Percentiles rank a stretch among this genome's conserved stretches.
phyloP scores from a whole-genome alignment of 1,140 invertebrate genomes.

The Sinella curviseta region DNA sequence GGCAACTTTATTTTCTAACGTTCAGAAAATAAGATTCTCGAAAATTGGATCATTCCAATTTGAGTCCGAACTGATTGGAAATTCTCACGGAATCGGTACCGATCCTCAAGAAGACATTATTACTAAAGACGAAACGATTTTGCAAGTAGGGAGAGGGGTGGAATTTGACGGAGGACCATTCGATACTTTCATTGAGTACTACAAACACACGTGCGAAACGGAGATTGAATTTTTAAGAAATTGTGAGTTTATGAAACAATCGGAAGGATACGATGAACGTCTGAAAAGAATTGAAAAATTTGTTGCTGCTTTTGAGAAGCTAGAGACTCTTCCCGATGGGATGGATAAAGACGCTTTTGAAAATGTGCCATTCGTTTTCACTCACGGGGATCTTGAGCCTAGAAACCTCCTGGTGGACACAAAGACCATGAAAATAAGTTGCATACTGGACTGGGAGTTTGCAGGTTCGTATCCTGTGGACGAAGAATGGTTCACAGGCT shows the following conservation, averaged over 20 bases:
- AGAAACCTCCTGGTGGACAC: constrained; percentile 25
- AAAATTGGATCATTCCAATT: constrained; percentile 19
- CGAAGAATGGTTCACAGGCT: constrained; percentile 30
- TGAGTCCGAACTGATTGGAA: not conserved
- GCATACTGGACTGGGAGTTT: constrained; percentile 24
- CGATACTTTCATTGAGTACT: constrained; percentile 20
- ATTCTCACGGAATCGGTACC: not conserved
- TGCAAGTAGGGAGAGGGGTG: not conserved
- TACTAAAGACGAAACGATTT: not conserved
- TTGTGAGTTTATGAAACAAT: not conserved
- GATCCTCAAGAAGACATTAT: not conserved
- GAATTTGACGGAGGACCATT: constrained; percentile 26
- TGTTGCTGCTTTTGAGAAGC: not conserved
- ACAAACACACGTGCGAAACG: not conserved
- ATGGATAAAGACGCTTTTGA: not conserved
- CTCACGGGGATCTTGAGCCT: constrained; percentile 27
- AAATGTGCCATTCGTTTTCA: constrained; percentile 7
- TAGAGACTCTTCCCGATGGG: not conserved
- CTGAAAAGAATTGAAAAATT: constrained; percentile 25
- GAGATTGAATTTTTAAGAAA: constrained; percentile 4
- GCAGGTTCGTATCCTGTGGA: constrained; percentile 17
- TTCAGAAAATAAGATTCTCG: not conserved
- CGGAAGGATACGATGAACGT: not conserved
- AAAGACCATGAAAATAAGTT: not conserved
- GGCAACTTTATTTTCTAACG: not conserved